These are phyloP conservation scores for Glaucomys volans DNA, from an alignment of 2,113 vertebrate genomes.

Conservation along the genomic window DNA sequence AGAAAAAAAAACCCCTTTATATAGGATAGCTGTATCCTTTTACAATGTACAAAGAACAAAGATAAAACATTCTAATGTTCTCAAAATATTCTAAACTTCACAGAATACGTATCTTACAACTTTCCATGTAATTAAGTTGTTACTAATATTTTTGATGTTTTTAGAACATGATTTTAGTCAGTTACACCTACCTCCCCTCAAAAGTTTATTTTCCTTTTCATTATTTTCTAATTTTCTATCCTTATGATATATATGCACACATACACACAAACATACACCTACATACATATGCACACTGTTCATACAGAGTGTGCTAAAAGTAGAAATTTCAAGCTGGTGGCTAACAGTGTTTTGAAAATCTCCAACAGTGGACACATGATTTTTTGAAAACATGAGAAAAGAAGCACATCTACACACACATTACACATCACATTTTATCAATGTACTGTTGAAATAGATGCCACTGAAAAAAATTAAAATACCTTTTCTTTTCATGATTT, in stretches of 20 bases:
- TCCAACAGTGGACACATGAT: neutral
- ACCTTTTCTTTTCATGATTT: neutral
- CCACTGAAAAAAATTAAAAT: neutral
- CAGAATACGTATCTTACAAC: neutral
- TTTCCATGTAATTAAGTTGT: neutral
- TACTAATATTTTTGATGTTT: neutral
- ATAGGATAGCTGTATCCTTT: neutral
- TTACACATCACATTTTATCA: neutral
- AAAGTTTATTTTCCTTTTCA: neutral
- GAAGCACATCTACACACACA: neutral
- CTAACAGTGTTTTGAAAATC: neutral
- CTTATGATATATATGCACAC: neutral
- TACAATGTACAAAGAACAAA: conserved; percentile 17
- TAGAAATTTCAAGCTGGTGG: neutral
- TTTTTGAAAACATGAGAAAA: neutral
- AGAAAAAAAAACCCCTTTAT: neutral
- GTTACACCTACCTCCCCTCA: neutral
- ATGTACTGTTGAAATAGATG: neutral
- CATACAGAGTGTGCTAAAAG: neutral
- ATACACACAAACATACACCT: neutral
- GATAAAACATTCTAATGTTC: neutral
- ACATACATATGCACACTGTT: neutral
- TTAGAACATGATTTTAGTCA: neutral
- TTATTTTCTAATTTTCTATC: conserved; percentile 21
- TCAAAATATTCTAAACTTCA: conserved; percentile 26